Percentiles rank a stretch among this genome's conserved stretches.
phyloP scores from a whole-genome alignment of 1,140 invertebrate genomes.

The Pomacea maculata region DNA sequence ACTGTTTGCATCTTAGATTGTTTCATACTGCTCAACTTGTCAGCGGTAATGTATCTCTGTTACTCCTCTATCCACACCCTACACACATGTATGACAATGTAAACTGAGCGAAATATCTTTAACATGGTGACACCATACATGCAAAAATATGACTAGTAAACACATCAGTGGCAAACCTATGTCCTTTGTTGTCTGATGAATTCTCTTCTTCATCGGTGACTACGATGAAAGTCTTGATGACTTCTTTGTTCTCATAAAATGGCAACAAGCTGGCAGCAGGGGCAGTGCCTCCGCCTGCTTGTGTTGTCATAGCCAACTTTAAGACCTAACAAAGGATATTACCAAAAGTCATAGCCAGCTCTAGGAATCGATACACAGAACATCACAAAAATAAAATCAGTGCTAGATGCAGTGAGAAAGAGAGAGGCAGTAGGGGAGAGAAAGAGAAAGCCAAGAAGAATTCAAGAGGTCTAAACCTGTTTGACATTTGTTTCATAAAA shows the following conservation, averaged over 20 bases:
- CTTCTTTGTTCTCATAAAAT: slow-evolving; percentile 56
- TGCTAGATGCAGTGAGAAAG: background rate
- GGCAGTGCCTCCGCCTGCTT: slow-evolving; percentile 54
- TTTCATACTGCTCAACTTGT: background rate
- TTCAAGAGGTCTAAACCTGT: too few relatives aligned
- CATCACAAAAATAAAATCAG: background rate
- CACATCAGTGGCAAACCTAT: background rate
- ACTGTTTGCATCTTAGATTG: background rate
- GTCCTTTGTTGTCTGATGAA: background rate
- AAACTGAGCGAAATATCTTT: background rate
- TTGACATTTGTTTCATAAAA: too few relatives aligned
- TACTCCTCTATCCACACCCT: background rate
- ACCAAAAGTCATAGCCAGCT: background rate
- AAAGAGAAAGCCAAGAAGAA: too few relatives aligned
- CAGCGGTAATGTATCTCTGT: too few relatives aligned
- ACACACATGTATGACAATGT: background rate
- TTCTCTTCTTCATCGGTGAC: slow-evolving; percentile 66
- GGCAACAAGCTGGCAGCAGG: slow-evolving; percentile 59
- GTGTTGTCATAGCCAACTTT: slow-evolving; percentile 52
- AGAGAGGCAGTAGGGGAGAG: too few relatives aligned
- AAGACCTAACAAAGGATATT: slow-evolving; percentile 44
- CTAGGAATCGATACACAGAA: background rate
- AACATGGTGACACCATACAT: background rate
- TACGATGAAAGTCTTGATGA: slow-evolving; percentile 61
- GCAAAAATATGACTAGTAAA: background rate